Base-by-base conservation (phyloP, 2,113 vertebrate genomes). In the Hiodon alosoides region DNA sequence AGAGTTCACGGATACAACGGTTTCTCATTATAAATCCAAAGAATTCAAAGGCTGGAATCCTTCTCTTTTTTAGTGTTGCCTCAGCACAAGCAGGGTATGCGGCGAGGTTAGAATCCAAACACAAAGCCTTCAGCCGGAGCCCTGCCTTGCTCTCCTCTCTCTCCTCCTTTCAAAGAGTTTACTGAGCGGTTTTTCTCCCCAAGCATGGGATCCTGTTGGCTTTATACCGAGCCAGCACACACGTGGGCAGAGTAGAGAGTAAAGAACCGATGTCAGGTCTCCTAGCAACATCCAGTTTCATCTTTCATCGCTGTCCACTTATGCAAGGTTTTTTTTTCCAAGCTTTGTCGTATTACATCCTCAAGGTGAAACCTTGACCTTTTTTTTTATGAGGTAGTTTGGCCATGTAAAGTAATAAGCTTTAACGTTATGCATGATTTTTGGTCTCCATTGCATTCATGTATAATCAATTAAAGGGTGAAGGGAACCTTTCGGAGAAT, bases 281-380 rank as follows among this genome's bases (percentile, higher is more conserved):
- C 91, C 86, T 92, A 89, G 91, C 91, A 91, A 92, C 91, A 14
- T 78, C 79, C 79, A 81, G 17, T 71, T 79, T 80, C 65, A 68
- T 9, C 64, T 55, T 62, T 74, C 69, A 17, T 60, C 16, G 17
- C 31, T 47, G 59, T 6, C 31, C 55, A 48, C 16, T 68, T 64
- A 53, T 10, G 51, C 65, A 66, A 31, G 47, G 9, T 50, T 69
- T 54, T 67, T 54, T 76, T 14, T 73, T 31, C 31, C 31, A 31
- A 31, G 31, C 31, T 31, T 31, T 31, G n/a, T n/a, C n/a, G n/a
- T n/a, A n/a, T n/a, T n/a, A n/a, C 31, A 31, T 31, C 31, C 31
- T 31, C 31, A 31, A 31, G 31, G 31, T 31, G 31, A 31, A 31
- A 31, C 31, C 31, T 31, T 31, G 31, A 31, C 31, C 31, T 31